Percentiles rank a stretch among this genome's conserved stretches.
Conservation (phyloP, 1,140 invertebrate genomes). For the Bombyx mandarina region DNA sequence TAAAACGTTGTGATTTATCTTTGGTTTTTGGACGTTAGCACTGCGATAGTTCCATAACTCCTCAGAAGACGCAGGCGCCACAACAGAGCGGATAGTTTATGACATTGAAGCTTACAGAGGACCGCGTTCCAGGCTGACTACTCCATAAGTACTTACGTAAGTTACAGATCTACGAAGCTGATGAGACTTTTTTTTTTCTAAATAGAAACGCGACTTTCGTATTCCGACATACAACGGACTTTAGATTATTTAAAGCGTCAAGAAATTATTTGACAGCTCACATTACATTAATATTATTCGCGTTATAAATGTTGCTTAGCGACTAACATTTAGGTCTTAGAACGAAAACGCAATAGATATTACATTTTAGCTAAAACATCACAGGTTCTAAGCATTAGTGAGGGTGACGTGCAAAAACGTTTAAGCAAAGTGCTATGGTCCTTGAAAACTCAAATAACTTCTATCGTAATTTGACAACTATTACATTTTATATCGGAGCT, state of each 20-base stretch:
- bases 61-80: conserved; percentile 36
- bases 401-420: conserved; percentile 25
- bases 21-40: conserved; percentile 54
- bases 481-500: neutral
- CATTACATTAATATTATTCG: conserved; percentile 2
- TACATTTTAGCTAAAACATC: conserved; percentile 51
- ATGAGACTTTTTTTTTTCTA: conserved; percentile 35
- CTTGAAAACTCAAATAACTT: neutral
- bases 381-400: conserved; percentile 60
- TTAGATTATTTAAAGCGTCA: neutral
- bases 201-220: too few relatives aligned
- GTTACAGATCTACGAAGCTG: conserved; percentile 69
- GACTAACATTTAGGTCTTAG: conserved; percentile 38
- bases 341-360: conserved; percentile 33
- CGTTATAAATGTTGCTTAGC: conserved; percentile 24
- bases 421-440: conserved; percentile 1
- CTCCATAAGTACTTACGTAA: conserved; percentile 68
- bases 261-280: conserved; percentile 1
- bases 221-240: too few relatives aligned
- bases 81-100: conserved; percentile 5
- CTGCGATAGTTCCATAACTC: conserved; percentile 63
- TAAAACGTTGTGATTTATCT: conserved; percentile 64
- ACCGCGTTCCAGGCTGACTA: conserved; percentile 41
- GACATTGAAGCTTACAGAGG: conserved; percentile 13
- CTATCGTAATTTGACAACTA: neutral